Evolutionary conservation across 2,797 vertebrate genomes (phyloP), one percentile per base, ranked within the genome.

Genomic region (Alca torda): DNA sequence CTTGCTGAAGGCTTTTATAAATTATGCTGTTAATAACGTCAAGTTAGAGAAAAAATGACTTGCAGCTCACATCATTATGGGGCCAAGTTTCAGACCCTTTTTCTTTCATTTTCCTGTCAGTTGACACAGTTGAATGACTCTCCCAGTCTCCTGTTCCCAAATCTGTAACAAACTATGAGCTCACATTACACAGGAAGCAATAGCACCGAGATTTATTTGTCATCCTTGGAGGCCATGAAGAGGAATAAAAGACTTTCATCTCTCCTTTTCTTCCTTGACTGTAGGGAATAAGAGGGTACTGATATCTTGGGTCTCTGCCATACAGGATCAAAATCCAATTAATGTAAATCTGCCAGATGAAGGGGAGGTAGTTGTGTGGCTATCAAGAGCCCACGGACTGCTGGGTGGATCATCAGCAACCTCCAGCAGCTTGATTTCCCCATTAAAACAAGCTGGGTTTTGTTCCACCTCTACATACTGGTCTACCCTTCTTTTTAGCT

Each of bases 321-420:
- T 54, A 43, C 7, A 57, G 82, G 73, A 84, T 91, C 89, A 93
- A 93, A 96, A 93, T 89, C 56, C 56, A 92, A 80, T 93, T 89
- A 91, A 95, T 89, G 57, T 89, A 92, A 92, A 94, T 86, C 91
- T 95, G 41, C 68, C 74, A 91, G 50, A 76, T 76, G 23, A 51
- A 68, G 60, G 73, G 43, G 33, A 69, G 56, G 39, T 33, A 72
- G n/a, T 43, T 75, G 33, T 50, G 39, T 83, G 63, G 70, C 63
- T 80, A 61, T 57, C 56, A 69, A 70, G 57, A 91, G 51, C 39
- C 70, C 80, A 64, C 69, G 80, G 46, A 73, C 75, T 80, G 57
- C 30, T 69, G 53, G 16, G 37, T 84, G 73, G 33, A 64, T 80
- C 76, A 78, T 72, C 68, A 88, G 84, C 79, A 91, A 90, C 50